Evolutionary conservation across 2,888 invertebrate genomes (phyloP).

Genomic region (Drosophila percnosoma): DNA sequence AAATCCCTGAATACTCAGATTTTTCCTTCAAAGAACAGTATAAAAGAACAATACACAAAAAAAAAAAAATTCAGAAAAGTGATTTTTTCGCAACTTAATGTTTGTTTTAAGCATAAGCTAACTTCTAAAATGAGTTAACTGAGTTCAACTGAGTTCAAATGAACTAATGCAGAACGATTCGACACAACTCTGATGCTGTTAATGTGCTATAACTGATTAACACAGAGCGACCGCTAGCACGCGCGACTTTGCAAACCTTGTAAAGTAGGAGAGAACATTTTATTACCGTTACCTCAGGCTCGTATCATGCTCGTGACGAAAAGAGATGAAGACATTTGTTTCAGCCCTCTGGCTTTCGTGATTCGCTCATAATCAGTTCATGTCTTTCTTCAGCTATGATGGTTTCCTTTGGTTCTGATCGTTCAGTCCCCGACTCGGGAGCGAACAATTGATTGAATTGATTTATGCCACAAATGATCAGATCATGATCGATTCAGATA

Average conservation of each 20-base stretch:
- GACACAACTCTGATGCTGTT: neutral
- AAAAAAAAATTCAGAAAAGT: neutral
- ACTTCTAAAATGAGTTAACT: no score
- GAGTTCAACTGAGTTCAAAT: neutral
- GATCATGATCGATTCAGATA: neutral
- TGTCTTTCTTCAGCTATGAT: neutral
- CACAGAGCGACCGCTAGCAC: neutral
- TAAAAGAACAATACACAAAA: no score
- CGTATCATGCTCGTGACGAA: neutral
- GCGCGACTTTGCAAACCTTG: neutral
- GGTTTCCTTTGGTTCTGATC: neutral
- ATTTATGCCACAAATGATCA: neutral
- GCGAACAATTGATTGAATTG: neutral
- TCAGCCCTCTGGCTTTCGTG: neutral
- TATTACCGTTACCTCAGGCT: neutral
- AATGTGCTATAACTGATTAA: neutral
- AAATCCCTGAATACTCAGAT: rapidly evolving
- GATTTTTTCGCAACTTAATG: neutral
- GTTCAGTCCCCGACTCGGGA: neutral
- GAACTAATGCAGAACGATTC: neutral
- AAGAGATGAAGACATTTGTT: neutral
- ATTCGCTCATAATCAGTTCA: neutral
- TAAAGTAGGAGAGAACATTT: neutral
- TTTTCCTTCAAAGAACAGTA: neutral
- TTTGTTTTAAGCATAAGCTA: neutral